Evolutionary conservation across 2,888 invertebrate genomes (phyloP).

Genomic region (Sinopyrophorus schimmeli): DNA sequence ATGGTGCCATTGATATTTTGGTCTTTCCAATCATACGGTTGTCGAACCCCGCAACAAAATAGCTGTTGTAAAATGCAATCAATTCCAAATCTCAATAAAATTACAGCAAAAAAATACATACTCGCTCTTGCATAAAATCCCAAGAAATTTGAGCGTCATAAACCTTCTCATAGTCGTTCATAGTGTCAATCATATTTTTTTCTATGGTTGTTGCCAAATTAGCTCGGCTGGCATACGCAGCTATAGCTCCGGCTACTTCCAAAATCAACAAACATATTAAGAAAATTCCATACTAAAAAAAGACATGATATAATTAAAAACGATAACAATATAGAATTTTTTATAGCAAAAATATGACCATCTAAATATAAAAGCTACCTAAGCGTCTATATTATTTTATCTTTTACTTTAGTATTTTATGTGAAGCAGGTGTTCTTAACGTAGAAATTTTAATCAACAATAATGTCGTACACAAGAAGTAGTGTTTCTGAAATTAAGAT

Average conservation of each 20-base stretch:
- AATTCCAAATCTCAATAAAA: not conserved
- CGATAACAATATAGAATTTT: not conserved
- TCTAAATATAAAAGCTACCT: not conserved
- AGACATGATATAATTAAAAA: not conserved
- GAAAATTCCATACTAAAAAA: slow-evolving; percentile 59
- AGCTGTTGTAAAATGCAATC: slow-evolving; percentile 43
- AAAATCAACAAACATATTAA: slow-evolving; percentile 61
- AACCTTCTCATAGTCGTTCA: slow-evolving; percentile 52
- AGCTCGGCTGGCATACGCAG: slow-evolving; percentile 58
- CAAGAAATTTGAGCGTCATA: slow-evolving; percentile 56
- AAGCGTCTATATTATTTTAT: no score
- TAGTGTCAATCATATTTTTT: slow-evolving; percentile 56
- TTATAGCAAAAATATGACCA: not conserved
- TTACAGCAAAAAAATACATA: slow-evolving; percentile 47
- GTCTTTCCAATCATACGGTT: slow-evolving; percentile 47
- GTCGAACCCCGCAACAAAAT: slow-evolving; percentile 53
- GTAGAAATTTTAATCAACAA: slow-evolving; percentile 18
- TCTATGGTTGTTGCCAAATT: slow-evolving; percentile 53
- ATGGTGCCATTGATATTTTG: slow-evolving; percentile 4
- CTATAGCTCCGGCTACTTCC: slow-evolving; percentile 64
- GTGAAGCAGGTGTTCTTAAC: slow-evolving; percentile 16
- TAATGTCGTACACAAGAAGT: slow-evolving; percentile 15
- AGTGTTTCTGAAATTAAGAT: slow-evolving; percentile 16
- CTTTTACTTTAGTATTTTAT: no score
- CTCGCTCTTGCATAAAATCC: slow-evolving; percentile 63